Evolutionary conservation across 23 tunicate species (phyloP), one percentile per base, ranked within the genome.

Genomic region (Botrylloides violaceus): DNA sequence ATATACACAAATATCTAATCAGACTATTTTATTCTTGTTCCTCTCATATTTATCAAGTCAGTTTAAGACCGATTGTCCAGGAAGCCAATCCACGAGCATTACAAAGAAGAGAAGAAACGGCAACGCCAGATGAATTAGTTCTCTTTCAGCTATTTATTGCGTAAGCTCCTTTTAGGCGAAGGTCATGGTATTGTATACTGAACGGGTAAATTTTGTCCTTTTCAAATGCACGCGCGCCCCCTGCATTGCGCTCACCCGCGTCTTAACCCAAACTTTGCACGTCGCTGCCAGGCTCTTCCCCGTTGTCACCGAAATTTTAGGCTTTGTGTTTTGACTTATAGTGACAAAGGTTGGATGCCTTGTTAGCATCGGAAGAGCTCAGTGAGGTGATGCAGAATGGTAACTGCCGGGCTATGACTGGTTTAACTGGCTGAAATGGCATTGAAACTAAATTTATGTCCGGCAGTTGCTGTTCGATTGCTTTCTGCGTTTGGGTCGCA

Each of bases 41-140:
- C 35, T 58, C 29, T 58, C 62, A 58, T 58, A 58, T 29, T 63
- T 63, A 31, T 63, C 36, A 63, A 63, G 70, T 63, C 70, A 25
- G n/a, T 29, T 63, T 63, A 63, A 63, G 70, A 63, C 32, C 32
- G 70, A 29, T 63, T 28, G 70, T 33, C 32, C 70, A 63, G 70
- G 29, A 4, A 3, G 35, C 18, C 70, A 28, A 25, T 25, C 70
- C 32, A 31, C 32, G 70, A 63, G 70, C 70, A 63, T 43, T 43
- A 15, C 53, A 9, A 43, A 43, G 53, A 15, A 43, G 53, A 43
- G 53, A 43, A 28, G 70, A 28, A 33, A 12, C 12, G 36, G n/a
- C 26, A 9, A 63, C 35, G 70, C 4, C 35, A 25, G 70, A 63
- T 25, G 70, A 63, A 23, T 63, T 12, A 31, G 25, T 63, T 25